Evolutionary conservation across 2,888 invertebrate genomes (phyloP).

Genomic region (Rhagonycha lutea): DNA sequence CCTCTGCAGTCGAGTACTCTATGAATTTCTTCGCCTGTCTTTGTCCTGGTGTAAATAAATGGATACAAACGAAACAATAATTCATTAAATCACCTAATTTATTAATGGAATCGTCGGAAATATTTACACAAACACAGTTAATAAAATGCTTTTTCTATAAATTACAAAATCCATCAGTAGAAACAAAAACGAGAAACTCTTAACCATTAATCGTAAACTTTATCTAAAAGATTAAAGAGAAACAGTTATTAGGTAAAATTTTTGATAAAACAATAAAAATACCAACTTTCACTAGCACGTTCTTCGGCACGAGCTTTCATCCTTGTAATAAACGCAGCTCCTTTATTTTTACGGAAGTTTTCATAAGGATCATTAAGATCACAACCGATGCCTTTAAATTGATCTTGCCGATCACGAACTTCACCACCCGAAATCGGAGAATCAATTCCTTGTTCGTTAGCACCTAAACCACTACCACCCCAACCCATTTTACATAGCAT

Average conservation of each 20-base stretch:
- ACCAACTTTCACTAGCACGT: slow-evolving; percentile 57
- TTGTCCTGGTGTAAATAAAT: too few relatives aligned
- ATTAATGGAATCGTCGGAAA: not conserved
- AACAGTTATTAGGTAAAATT: not conserved
- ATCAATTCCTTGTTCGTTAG: slow-evolving; percentile 93
- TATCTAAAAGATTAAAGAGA: slow-evolving; percentile 6
- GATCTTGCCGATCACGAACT: slow-evolving; percentile 87
- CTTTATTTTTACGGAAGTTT: slow-evolving; percentile 95
- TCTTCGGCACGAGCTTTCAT: slow-evolving; percentile 91
- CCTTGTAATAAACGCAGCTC: slow-evolving; percentile 90
- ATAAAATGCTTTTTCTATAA: not conserved
- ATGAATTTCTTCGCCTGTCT: too few relatives aligned
- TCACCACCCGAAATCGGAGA: slow-evolving; percentile 92
- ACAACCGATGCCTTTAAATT: slow-evolving; percentile 93
- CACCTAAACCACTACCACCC: slow-evolving; percentile 93
- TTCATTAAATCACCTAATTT: not conserved
- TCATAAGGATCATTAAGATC: slow-evolving; percentile 95
- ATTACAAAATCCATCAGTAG: not conserved
- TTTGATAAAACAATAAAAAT: not conserved
- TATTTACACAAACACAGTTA: not conserved
- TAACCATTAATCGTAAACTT: not conserved
- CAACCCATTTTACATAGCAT: slow-evolving; percentile 98
- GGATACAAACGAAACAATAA: not conserved
- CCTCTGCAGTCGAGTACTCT: too few relatives aligned
- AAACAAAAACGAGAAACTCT: not conserved